phyloP scores from a whole-genome alignment of 2,113 vertebrate genomes.

The Mesembrinibis cayennensis region DNA sequence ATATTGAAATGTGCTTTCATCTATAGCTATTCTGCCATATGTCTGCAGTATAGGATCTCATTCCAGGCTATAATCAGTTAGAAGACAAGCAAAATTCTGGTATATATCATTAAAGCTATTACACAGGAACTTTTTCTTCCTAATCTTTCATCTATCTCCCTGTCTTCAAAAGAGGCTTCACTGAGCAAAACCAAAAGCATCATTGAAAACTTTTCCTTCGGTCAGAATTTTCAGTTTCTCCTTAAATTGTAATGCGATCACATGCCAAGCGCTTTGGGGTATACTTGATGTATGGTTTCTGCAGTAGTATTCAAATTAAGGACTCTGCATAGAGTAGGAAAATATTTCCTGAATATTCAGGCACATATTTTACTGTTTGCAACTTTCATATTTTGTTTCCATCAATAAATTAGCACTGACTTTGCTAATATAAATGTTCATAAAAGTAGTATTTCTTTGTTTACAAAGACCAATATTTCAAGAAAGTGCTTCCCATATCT shows the following conservation, averaged over 20 bases:
- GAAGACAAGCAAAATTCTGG: background rate
- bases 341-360: background rate
- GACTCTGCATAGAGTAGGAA: background rate
- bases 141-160: background rate
- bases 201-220: background rate
- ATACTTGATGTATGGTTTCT: background rate
- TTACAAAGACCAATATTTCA: background rate
- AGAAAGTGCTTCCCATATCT: background rate
- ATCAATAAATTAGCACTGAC: background rate
- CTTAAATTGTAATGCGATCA: background rate
- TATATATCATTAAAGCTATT: background rate
- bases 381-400: background rate
- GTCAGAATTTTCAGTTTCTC: background rate
- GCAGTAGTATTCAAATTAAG: background rate
- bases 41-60: background rate
- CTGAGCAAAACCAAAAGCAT: background rate
- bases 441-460: background rate
- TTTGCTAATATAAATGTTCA: background rate
- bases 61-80: background rate
- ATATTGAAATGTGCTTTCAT: background rate
- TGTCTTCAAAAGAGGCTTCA: background rate
- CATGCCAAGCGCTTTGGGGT: background rate
- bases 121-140: background rate
- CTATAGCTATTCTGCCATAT: background rate
- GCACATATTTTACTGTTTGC: background rate